phyloP scores from a whole-genome alignment of 2,797 vertebrate species.

The Sebastes trivittatus region DNA sequence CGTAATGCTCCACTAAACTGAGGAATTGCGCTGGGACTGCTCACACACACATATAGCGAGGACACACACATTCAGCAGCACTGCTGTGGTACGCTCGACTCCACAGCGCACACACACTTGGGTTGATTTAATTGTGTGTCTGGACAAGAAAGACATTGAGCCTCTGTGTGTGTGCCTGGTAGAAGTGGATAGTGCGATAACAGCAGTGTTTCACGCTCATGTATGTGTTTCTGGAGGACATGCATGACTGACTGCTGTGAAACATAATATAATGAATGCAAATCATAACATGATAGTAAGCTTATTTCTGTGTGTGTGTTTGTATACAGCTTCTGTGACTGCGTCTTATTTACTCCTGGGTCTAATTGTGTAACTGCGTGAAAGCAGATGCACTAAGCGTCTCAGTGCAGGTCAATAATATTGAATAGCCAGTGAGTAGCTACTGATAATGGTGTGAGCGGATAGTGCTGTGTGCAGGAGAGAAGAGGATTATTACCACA shows the following conservation, averaged over 20 bases:
- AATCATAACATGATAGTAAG: background rate
- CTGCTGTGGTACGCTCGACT: background rate
- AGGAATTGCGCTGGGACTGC: slow-evolving; percentile 73
- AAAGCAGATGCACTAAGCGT: slow-evolving; percentile 43
- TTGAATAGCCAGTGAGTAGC: slow-evolving; percentile 70
- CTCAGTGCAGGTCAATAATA: slow-evolving; percentile 68
- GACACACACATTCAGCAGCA: slow-evolving; percentile 10
- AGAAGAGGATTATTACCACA: slow-evolving; percentile 43
- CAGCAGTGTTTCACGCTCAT: background rate
- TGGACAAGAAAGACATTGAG: background rate
- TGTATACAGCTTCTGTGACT: background rate
- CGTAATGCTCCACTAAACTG: slow-evolving; percentile 83
- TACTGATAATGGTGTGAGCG: slow-evolving; percentile 66
- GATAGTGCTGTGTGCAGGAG: slow-evolving; percentile 37
- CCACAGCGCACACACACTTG: background rate
- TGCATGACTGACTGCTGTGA: background rate
- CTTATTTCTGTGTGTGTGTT: slow-evolving; percentile 5
- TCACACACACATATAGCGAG: slow-evolving; percentile 29
- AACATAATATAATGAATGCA: background rate
- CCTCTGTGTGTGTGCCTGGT: background rate
- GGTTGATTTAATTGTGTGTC: background rate
- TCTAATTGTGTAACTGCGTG: slow-evolving; percentile 41
- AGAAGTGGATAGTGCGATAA: background rate
- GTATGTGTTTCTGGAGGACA: background rate
- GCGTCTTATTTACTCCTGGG: slow-evolving; percentile 56